Conservation (phyloP, 2,797 vertebrate species). For the Peromyscus nudipes region DNA sequence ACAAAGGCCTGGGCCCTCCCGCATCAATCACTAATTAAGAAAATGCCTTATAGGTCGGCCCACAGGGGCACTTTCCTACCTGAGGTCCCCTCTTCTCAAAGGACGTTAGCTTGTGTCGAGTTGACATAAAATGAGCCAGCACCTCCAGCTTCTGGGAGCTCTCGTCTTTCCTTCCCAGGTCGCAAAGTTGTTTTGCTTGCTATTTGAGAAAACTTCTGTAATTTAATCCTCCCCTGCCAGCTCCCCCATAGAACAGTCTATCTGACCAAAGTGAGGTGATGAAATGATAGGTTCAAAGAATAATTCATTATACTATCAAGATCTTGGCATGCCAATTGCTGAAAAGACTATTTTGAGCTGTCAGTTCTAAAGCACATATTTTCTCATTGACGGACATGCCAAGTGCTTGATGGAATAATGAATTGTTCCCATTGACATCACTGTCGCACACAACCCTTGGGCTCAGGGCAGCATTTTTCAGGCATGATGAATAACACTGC, state of each 20-base stretch:
- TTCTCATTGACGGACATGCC: conserved; percentile 80
- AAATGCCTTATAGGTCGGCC: not conserved
- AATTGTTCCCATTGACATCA: conserved; percentile 51
- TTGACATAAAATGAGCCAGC: not conserved
- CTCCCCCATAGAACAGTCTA: conserved; percentile 47
- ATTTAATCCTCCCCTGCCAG: conserved; percentile 55
- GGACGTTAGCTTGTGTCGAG: not conserved
- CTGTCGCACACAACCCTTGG: accelerated
- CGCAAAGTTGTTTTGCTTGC: conserved; percentile 69
- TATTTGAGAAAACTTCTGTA: conserved; percentile 70
- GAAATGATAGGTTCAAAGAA: conserved; percentile 84
- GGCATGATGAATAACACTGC: conserved; percentile 18
- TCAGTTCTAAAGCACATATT: conserved; percentile 72
- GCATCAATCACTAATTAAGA: not conserved
- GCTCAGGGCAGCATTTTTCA: conserved; percentile 21
- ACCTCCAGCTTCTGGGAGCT: not conserved
- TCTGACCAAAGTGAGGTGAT: conserved; percentile 81
- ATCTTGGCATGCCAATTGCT: conserved; percentile 81
- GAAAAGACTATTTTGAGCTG: conserved; percentile 86
- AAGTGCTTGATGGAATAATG: conserved; percentile 72
- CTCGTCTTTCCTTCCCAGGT: conserved; percentile 49
- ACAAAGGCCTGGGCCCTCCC: not conserved
- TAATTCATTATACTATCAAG: conserved; percentile 83
- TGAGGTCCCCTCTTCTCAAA: not conserved
- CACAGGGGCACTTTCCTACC: not conserved